Percentiles rank a stretch among this genome's conserved stretches.
Conservation (phyloP, 2,113 vertebrate genomes). For the Bungarus multicinctus region DNA sequence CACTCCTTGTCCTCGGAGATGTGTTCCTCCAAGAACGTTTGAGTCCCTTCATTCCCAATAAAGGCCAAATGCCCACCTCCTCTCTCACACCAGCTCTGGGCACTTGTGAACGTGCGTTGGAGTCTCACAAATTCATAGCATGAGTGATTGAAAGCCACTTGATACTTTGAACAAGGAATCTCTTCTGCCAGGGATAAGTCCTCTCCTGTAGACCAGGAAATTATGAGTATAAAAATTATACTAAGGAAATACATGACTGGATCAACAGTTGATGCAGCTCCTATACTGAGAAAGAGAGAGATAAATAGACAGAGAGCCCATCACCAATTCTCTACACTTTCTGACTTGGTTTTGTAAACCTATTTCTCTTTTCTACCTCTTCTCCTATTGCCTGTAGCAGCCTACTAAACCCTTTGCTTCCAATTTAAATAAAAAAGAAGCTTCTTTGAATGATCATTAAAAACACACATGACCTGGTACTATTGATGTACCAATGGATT, state of each 20-base stretch:
- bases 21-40: conserved; percentile 83
- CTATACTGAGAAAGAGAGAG: conserved; percentile 10
- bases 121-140: conserved; percentile 87
- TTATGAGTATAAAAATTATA: conserved; percentile 41
- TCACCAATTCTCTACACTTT: conserved; percentile 11
- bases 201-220: conserved; percentile 44
- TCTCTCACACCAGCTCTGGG: conserved; percentile 89
- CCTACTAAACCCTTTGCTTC: not conserved
- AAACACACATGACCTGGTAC: not conserved
- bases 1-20: conserved; percentile 78
- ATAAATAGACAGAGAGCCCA: conserved; percentile 48
- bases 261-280: not conserved
- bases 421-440: conserved; percentile 32
- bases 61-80: conserved; percentile 88
- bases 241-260: conserved; percentile 36
- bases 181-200: conserved; percentile 47
- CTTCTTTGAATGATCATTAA: conserved; percentile 17
- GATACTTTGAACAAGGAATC: conserved; percentile 74
- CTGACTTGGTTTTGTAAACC: conserved; percentile 29
- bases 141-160: conserved; percentile 78
- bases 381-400: conserved; percentile 6
- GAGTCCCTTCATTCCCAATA: conserved; percentile 81
- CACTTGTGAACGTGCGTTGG: conserved; percentile 69
- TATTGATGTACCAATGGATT: conserved; percentile 45
- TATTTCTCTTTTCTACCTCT: not conserved